These are phyloP conservation scores for Siniperca scherzeri DNA, from an alignment of 2,797 vertebrate genomes.

Conservation along the genomic window DNA sequence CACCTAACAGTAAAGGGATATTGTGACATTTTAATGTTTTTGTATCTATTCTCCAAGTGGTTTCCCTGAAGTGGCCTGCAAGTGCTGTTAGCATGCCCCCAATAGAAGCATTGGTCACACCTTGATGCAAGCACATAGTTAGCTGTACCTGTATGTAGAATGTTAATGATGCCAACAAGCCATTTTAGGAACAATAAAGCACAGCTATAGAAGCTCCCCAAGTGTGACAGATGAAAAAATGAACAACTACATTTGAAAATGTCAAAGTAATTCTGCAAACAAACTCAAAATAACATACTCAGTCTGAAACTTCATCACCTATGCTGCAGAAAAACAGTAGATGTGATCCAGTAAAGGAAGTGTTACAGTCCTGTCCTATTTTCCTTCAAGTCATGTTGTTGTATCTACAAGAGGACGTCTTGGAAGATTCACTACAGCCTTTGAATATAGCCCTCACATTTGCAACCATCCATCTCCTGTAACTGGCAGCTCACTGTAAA, in stretches of 20 bases:
- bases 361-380: neutral
- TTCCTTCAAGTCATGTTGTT: constrained; percentile 10
- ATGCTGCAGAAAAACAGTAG: neutral
- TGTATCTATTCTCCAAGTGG: neutral
- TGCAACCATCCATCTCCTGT: constrained; percentile 47
- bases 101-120: constrained; percentile 19
- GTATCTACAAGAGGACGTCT: constrained; percentile 1
- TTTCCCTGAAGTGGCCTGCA: neutral
- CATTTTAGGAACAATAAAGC: neutral
- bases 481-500: constrained; percentile 55
- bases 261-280: neutral
- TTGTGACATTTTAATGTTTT: constrained; percentile 17
- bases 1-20: neutral
- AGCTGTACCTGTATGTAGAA: constrained; percentile 3
- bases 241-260: neutral
- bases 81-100: constrained; percentile 6
- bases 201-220: neutral
- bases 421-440: constrained; percentile 27
- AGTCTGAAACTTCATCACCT: neutral
- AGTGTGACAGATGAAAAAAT: neutral
- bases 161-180: constrained; percentile 22
- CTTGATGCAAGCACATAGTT: constrained; percentile 3
- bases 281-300: neutral
- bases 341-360: neutral
- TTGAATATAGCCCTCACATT: constrained; percentile 32